A percentile compares a stretch with the other conserved stretches of the same genome.
Conservation (phyloP, 2,888 invertebrate species). For the Patella depressa region DNA sequence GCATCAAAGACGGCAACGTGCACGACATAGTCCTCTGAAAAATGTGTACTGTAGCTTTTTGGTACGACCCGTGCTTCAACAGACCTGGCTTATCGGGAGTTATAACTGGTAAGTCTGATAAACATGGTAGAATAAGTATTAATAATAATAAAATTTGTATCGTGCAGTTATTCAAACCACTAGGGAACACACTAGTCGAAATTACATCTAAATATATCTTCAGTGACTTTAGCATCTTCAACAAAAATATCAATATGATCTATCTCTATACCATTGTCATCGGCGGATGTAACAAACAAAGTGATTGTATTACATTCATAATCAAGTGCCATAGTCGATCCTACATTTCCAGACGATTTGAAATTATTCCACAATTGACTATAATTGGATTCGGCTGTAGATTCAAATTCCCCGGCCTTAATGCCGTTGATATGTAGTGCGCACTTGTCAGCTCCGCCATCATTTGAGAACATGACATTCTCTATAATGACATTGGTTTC, state of each 20-base stretch:
- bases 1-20: slow-evolving; percentile 49
- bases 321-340: slow-evolving; percentile 30
- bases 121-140: too few species aligned
- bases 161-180: too few species aligned
- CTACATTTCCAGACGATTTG: slow-evolving; percentile 30
- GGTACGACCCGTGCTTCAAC: slow-evolving; percentile 31
- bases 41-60: slow-evolving; percentile 49
- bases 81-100: not conserved
- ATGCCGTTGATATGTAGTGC: slow-evolving; percentile 34
- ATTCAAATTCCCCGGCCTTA: slow-evolving; percentile 26
- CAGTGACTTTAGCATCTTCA: slow-evolving; percentile 29
- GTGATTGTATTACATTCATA: slow-evolving; percentile 41
- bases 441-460: too few species aligned
- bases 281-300: slow-evolving; percentile 33
- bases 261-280: slow-evolving; percentile 39
- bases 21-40: slow-evolving; percentile 53
- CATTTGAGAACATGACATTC: too few species aligned
- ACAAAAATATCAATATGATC: slow-evolving; percentile 47
- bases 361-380: slow-evolving; percentile 16
- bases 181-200: too few species aligned
- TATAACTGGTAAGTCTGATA: not conserved
- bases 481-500: too few species aligned
- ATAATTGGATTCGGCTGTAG: slow-evolving; percentile 16
- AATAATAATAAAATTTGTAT: too few species aligned
- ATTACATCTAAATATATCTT: too few species aligned